Evolutionary conservation across 2,888 invertebrate species (phyloP).

Genomic region (Carabus problematicus): DNA sequence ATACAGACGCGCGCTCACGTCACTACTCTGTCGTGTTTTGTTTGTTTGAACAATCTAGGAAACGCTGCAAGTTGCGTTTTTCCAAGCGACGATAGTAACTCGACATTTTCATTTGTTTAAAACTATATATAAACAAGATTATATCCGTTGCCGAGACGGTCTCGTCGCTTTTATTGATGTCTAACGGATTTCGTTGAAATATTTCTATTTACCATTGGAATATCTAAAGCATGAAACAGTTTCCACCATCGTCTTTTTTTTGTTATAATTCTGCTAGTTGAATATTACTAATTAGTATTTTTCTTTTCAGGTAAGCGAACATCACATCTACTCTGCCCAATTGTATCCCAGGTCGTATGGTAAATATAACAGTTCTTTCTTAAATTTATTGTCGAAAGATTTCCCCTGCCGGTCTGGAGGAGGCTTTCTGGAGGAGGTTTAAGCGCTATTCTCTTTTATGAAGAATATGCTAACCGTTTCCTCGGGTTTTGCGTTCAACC

Average conservation of each 20-base stretch:
- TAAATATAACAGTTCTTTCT: too few species aligned
- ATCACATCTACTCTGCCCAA: too few species aligned
- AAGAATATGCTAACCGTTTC: neutral
- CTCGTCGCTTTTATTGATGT: slow-evolving; percentile 3
- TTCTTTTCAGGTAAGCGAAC: slow-evolving; percentile 23
- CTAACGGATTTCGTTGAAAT: neutral
- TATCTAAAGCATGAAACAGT: too few species aligned
- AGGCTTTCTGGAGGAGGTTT: too few species aligned
- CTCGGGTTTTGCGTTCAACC: slow-evolving; percentile 1
- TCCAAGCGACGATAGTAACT: slow-evolving; percentile 13
- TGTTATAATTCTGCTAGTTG: neutral
- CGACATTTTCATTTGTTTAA: slow-evolving; percentile 31
- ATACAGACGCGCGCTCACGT: neutral
- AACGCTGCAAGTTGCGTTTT: slow-evolving; percentile 18
- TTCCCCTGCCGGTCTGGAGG: too few species aligned
- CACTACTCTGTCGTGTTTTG: slow-evolving; percentile 2
- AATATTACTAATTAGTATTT: slow-evolving; percentile 10
- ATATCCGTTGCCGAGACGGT: slow-evolving; percentile 2
- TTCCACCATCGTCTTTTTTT: neutral
- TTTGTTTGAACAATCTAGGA: slow-evolving; percentile 18
- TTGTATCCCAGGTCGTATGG: too few species aligned
- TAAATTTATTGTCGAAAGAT: too few species aligned
- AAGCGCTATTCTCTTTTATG: too few species aligned
- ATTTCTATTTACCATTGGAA: too few species aligned
- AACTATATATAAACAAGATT: slow-evolving; percentile 38